Percentiles rank a stretch among this genome's conserved stretches.
phyloP scores from a whole-genome alignment of 2,113 vertebrate species.

The Myanophis thanlyinensis region DNA sequence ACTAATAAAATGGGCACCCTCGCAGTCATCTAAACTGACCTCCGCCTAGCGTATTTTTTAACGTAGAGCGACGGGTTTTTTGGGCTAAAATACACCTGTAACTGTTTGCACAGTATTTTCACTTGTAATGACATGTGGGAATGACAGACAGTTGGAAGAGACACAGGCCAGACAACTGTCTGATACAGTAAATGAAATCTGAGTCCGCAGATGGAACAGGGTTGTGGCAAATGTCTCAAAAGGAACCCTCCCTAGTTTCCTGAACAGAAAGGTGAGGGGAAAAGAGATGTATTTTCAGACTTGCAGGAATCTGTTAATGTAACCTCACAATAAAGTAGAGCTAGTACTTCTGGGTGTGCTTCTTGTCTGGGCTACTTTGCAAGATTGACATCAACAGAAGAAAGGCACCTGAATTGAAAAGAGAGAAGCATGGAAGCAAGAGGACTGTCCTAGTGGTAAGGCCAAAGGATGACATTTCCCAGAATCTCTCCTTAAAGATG shows the following conservation, averaged over 20 bases:
- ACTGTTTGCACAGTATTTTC: not conserved
- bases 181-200: not conserved
- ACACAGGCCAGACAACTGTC: not conserved
- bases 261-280: not conserved
- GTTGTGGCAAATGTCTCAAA: not conserved
- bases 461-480: not conserved
- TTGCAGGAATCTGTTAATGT: not conserved
- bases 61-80: too few relatives aligned
- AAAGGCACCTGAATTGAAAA: not conserved
- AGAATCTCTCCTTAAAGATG: not conserved
- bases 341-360: not conserved
- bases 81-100: too few relatives aligned
- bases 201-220: not conserved
- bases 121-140: not conserved
- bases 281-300: not conserved
- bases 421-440: not conserved
- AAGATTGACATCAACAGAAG: not conserved
- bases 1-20: too few relatives aligned
- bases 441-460: not conserved
- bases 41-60: too few relatives aligned
- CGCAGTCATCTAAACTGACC: too few relatives aligned
- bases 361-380: not conserved
- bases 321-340: not conserved
- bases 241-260: not conserved
- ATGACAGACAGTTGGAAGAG: not conserved